Evolutionary conservation across 2,113 vertebrate species (phyloP), one percentile per base, ranked within the genome.

Genomic region (Pygoscelis adeliae): DNA sequence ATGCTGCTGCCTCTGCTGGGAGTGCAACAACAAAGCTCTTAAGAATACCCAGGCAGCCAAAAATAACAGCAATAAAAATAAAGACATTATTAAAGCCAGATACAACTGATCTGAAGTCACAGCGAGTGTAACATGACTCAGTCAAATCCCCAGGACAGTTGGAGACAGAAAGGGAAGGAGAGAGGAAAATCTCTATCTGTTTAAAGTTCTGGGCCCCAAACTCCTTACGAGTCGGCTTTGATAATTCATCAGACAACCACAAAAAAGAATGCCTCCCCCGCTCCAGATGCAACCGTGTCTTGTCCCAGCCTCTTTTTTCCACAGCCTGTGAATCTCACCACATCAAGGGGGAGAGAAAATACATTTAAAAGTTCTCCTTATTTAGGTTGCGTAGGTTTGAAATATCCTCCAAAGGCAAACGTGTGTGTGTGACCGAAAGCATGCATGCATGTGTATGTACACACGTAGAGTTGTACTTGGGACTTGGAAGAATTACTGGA

Each of bases 161-260:
- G 76, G 96, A 98, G 96, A 92, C 93, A 98, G 97, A 97, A 89
- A 70, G 83, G 93, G 74, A 95, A 96, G 97, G 88, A 85, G 93
- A 94, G 89, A 77, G 77, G 94, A 96, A 97, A 97, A 95, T 95
- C 97, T 96, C 95, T 96, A 97, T 97, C 94, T 96, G 93, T 97
- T 98, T 96, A 93, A 97, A 97, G 94, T 97, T 94, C 96, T 97
- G 95, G 97, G 90, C 95, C 90, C 78, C 96, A 98, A 96, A 97
- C 92, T 96, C 96, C 96, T 97, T 96, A 90, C 97, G 96, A 96
- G 95, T 97, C 63, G 11, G 77, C 96, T 97, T 98, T 95, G 94
- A 98, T 98, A 98, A 98, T 98, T 97, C 98, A 98, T 98, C 98
- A 96, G 95, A 97, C 94, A 15, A 98, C 98, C 98, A 98, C 98